Evolutionary conservation across 1,140 invertebrate genomes (phyloP).

Genomic region (Bombus waltoni): DNA sequence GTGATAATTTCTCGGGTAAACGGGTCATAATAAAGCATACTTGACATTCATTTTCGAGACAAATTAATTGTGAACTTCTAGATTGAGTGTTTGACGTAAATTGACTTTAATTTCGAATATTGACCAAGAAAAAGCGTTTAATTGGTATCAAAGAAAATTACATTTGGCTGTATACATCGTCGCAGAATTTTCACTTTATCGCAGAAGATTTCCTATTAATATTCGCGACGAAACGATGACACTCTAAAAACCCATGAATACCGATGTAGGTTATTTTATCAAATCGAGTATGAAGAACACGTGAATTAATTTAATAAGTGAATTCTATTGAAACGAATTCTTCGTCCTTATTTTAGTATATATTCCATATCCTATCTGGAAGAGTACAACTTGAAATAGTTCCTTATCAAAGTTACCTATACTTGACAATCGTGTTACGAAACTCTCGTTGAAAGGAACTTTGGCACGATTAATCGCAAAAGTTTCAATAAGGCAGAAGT

Average conservation of each 20-base stretch:
- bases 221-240: too few relatives aligned
- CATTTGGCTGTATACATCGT: too few relatives aligned
- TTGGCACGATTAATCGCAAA: neutral
- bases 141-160: too few relatives aligned
- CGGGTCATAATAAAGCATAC: slow-evolving; percentile 11
- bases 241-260: too few relatives aligned
- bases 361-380: neutral
- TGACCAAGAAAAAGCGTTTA: neutral
- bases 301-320: too few relatives aligned
- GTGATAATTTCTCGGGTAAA: slow-evolving; percentile 34
- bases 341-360: neutral
- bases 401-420: neutral
- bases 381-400: neutral
- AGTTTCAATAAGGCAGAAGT: neutral
- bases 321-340: neutral
- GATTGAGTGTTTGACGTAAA: too few relatives aligned
- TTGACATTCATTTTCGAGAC: too few relatives aligned
- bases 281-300: too few relatives aligned
- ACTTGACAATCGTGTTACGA: neutral
- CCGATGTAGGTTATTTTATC: too few relatives aligned
- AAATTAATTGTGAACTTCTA: neutral
- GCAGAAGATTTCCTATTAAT: too few relatives aligned
- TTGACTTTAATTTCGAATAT: too few relatives aligned
- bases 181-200: too few relatives aligned
- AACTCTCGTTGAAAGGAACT: neutral